phyloP scores from a whole-genome alignment of 2,113 vertebrate genomes.

The Prolemur simus region DNA sequence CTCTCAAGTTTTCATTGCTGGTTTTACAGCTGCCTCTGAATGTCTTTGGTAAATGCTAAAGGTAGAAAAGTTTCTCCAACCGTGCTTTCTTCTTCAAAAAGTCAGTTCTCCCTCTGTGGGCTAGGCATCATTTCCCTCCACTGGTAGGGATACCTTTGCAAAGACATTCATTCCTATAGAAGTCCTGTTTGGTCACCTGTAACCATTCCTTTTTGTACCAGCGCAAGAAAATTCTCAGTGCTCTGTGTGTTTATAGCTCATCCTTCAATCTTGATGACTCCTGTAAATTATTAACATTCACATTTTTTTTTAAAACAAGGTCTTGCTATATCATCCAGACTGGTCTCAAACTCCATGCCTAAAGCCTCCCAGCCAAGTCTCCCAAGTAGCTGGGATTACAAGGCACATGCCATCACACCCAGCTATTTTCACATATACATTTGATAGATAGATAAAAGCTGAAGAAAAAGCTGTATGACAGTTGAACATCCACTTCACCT shows the following conservation, averaged over 20 bases:
- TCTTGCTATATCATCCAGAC: neutral
- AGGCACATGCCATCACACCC: neutral
- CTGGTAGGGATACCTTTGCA: neutral
- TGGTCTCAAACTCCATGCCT: neutral
- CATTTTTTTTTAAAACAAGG: neutral
- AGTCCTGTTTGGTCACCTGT: neutral
- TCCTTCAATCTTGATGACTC: neutral
- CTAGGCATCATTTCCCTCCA: neutral
- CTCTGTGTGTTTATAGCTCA: neutral
- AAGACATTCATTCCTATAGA: neutral
- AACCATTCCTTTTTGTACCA: neutral
- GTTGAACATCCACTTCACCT: neutral
- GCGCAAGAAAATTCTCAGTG: neutral
- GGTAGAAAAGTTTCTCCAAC: neutral
- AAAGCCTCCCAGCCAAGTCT: neutral
- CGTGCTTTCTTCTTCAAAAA: neutral
- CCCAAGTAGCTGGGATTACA: neutral
- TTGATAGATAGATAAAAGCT: constrained; percentile 19
- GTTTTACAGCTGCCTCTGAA: neutral
- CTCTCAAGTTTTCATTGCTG: neutral
- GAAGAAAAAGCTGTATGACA: neutral
- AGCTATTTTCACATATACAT: neutral
- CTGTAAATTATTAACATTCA: neutral
- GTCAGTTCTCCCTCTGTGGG: neutral
- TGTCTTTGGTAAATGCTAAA: neutral